Evolutionary conservation across 2,888 invertebrate species (phyloP).

Genomic region (Andrena minutula): DNA sequence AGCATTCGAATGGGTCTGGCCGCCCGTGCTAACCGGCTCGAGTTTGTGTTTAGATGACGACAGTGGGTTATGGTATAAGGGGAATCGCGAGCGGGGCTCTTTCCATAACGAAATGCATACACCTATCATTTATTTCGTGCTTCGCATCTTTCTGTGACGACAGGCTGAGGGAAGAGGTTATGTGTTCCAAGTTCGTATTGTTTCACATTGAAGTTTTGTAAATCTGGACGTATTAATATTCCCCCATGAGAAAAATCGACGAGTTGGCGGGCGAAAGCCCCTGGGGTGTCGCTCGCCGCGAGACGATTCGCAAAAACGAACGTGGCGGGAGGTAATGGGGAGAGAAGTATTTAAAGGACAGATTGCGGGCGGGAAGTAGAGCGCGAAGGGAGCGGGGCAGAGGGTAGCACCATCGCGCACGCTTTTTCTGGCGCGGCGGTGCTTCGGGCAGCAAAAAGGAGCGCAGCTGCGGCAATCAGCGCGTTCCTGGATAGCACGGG

Average conservation of each 20-base stretch:
- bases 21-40: conserved; percentile 83
- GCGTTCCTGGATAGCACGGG: conserved; percentile 82
- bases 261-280: background rate
- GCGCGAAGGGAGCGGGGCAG: background rate
- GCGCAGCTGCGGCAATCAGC: conserved; percentile 44
- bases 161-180: background rate
- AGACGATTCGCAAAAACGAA: background rate
- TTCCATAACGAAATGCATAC: background rate
- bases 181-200: background rate
- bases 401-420: conserved; percentile 44
- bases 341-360: background rate
- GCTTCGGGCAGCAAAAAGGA: conserved; percentile 55
- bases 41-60: conserved; percentile 26
- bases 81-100: background rate
- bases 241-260: background rate
- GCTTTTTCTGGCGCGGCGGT: conserved; percentile 58
- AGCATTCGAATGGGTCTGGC: conserved; percentile 81
- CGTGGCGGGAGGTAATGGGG: background rate
- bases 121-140: too few relatives aligned
- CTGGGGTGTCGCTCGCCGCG: background rate
- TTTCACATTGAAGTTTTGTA: background rate
- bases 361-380: background rate
- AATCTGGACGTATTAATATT: background rate
- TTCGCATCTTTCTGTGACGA: too few relatives aligned
- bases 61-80: background rate